A percentile compares a stretch with the other conserved stretches of the same genome.
phyloP scores from a whole-genome alignment of 2,888 invertebrate genomes.

The Callyntrura sp. region DNA sequence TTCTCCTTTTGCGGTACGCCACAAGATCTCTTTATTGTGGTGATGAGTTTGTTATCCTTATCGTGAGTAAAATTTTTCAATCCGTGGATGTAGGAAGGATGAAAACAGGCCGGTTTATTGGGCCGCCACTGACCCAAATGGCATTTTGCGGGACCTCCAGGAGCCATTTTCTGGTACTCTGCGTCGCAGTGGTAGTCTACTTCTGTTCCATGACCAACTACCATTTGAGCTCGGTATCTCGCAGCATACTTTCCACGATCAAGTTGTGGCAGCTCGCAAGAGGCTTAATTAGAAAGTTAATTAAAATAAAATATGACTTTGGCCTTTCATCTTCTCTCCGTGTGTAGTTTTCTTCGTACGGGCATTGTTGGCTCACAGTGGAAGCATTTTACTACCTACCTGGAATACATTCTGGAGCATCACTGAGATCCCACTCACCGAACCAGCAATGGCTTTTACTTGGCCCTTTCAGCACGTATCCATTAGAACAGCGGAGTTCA shows the following conservation, averaged over 20 bases:
- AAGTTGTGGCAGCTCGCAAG: conserved; percentile 90
- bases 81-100: conserved; percentile 81
- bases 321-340: too few relatives aligned
- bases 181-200: conserved; percentile 86
- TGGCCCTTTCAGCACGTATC: conserved; percentile 89
- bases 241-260: conserved; percentile 90
- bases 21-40: conserved; percentile 86
- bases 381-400: conserved; percentile 87
- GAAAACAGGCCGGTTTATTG: conserved; percentile 89
- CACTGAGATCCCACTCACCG: conserved; percentile 92
- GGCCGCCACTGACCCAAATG: conserved; percentile 93
- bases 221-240: conserved; percentile 92
- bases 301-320: too few relatives aligned
- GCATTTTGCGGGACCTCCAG: conserved; percentile 87
- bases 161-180: conserved; percentile 80
- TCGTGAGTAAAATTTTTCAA: too few relatives aligned
- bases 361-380: too few relatives aligned
- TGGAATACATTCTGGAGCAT: conserved; percentile 91
- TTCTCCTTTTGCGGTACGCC: conserved; percentile 91
- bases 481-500: conserved; percentile 91
- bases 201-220: conserved; percentile 92
- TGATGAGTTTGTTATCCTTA: conserved; percentile 39
- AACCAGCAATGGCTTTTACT: conserved; percentile 92
- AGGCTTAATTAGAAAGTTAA: conserved; percentile 86
- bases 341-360: too few relatives aligned